phyloP scores from a whole-genome alignment of 2,797 vertebrate species.

The Phalanger gymnotis region DNA sequence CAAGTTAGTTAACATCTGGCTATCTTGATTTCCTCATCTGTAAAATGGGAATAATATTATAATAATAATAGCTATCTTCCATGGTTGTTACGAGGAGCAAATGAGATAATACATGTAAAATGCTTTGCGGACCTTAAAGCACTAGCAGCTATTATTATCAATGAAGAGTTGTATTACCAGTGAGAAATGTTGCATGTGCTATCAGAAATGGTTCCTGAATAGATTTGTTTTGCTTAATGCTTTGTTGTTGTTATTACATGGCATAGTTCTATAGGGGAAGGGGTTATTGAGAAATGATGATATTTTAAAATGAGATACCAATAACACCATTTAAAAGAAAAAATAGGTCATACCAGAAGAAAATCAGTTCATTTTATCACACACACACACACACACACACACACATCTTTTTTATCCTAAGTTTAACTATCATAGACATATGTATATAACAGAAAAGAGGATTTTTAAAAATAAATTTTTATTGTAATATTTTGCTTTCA shows the following conservation, averaged over 20 bases:
- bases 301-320: neutral
- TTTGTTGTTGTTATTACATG: neutral
- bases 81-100: neutral
- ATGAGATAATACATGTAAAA: neutral
- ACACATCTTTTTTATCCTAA: neutral
- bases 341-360: neutral
- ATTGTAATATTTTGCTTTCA: neutral
- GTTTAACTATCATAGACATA: neutral
- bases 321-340: neutral
- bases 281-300: neutral
- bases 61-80: neutral
- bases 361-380: neutral
- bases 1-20: neutral
- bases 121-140: neutral
- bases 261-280: neutral
- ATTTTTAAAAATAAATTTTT: neutral
- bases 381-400: no score
- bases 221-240: neutral
- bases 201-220: neutral
- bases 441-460: neutral
- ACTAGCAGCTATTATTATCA: neutral
- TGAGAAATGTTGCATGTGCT: neutral
- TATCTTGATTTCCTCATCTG: neutral
- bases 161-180: neutral
- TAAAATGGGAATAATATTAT: neutral